These are phyloP conservation scores for Trichomycterus rosablanca DNA, from an alignment of 2,113 vertebrate genomes.

Conservation along the genomic window DNA sequence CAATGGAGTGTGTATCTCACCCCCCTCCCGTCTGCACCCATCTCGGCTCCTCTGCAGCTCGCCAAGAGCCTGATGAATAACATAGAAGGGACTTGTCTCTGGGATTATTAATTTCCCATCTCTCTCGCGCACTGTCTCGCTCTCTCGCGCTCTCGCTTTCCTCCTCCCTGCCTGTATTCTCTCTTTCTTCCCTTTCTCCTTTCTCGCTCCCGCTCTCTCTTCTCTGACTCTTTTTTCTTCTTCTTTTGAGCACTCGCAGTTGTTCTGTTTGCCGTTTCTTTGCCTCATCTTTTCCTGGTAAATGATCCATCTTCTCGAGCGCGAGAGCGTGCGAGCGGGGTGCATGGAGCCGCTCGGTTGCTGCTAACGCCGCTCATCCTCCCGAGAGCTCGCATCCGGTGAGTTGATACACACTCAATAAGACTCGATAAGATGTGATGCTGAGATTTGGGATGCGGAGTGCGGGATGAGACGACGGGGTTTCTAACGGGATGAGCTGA, in stretches of 20 bases:
- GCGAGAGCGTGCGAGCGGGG: slow-evolving; percentile 35
- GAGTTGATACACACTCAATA: slow-evolving; percentile 68
- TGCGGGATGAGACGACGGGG: not conserved
- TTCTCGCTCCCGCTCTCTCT: slow-evolving; percentile 26
- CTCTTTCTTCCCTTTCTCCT: slow-evolving; percentile 52
- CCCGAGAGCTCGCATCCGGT: slow-evolving; percentile 71
- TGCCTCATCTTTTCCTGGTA: slow-evolving; percentile 39
- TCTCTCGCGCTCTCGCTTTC: slow-evolving; percentile 60
- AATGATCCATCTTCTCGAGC: slow-evolving; percentile 43
- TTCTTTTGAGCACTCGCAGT: no score
- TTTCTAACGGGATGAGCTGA: slow-evolving; percentile 54
- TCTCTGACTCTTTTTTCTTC: slow-evolving; percentile 24
- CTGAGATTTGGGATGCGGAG: not conserved
- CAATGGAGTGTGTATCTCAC: slow-evolving; percentile 65
- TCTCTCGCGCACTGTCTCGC: slow-evolving; percentile 58
- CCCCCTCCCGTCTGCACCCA: slow-evolving; percentile 69
- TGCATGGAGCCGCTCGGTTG: slow-evolving; percentile 66
- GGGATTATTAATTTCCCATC: slow-evolving; percentile 83
- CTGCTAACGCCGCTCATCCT: slow-evolving; percentile 62
- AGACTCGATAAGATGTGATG: slow-evolving; percentile 38
- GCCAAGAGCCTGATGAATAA: slow-evolving; percentile 79
- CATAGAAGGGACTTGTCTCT: slow-evolving; percentile 76
- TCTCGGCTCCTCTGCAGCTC: slow-evolving; percentile 65
- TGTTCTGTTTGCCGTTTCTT: slow-evolving; percentile 47
- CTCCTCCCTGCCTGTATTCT: slow-evolving; percentile 4